Evolutionary conservation across 2,888 invertebrate genomes (phyloP), one percentile per base, ranked within the genome.

Genomic region (Diplolepis rosae): DNA sequence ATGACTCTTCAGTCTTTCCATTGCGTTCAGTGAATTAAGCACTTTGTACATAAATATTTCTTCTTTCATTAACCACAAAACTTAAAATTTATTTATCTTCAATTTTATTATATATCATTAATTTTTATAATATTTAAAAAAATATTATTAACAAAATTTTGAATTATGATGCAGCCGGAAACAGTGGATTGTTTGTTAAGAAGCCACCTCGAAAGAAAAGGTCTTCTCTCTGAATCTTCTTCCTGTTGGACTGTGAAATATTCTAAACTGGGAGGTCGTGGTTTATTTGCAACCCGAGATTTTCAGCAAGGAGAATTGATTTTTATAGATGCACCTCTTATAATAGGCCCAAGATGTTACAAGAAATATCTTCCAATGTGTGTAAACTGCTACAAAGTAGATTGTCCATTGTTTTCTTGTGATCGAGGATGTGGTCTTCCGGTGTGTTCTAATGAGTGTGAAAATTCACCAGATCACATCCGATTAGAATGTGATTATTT

Each of bases 271-370:
- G 92, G 93, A 52, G 95, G 95, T 6, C 92, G 94, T 24, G 95
- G 95, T 2, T 85, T 95, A 1, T 91, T 95, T 78, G 94, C 95
- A 18, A 91, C 90, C 2, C 90, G 92, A 74, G 92, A 94, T 82
- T 93, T 95, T 50, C 86, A 89, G 70, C 85, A 90, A 32, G 94
- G 94, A 45, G 94, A 95, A 87, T 86, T 94, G 32, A 91, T 96
- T 66, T 95, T 93, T 83, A 90, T 91, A 11, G 95, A 95, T 85
- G 90, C 90, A 68, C 93, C 95, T 0, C 87, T 95, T 51, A 90
- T 95, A 50, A 87, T 92, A 65, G 95, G 95, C 0, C 94, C 95
- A 0, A 91, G 94, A 54, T 90, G 91, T 42, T 90, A 91, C 67
- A 89, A 89, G 66, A 84, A 83, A 69, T 89, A 89, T 42, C 86